Percentiles rank a stretch among this genome's conserved stretches.
Conservation (phyloP, 2,113 vertebrate species). For the Formicarius rufipectus region DNA sequence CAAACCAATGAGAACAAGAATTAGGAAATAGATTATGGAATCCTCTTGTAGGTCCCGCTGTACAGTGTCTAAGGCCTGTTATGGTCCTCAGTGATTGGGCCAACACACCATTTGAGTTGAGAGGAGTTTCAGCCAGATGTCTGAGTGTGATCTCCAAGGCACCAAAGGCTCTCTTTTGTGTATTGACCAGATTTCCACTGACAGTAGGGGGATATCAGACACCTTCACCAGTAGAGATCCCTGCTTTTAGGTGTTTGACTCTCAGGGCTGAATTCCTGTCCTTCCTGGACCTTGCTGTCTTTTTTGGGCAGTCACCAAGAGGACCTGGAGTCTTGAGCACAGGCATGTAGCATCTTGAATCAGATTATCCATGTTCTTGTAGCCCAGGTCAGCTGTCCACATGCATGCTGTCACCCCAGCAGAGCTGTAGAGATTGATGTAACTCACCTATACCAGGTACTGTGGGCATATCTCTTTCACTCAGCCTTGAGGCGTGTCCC, state of each 20-base stretch:
- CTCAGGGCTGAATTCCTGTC: not conserved
- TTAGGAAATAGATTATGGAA: not conserved
- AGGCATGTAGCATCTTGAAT: rapidly evolving
- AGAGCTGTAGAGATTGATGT: not conserved
- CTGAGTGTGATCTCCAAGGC: not conserved
- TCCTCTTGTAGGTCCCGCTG: not conserved
- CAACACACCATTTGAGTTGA: rapidly evolving
- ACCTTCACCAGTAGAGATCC: not conserved
- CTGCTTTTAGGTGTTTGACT: not conserved
- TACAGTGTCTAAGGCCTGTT: not conserved
- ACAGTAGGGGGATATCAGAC: not conserved
- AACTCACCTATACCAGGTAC: not conserved
- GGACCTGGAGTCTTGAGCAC: not conserved
- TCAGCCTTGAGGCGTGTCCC: not conserved
- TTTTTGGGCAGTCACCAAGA: not conserved
- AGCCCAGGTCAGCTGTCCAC: not conserved
- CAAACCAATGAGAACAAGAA: not conserved
- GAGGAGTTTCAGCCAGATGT: not conserved
- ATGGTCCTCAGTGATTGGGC: not conserved
- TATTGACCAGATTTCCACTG: not conserved
- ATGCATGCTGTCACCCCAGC: not conserved
- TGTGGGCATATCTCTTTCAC: not conserved
- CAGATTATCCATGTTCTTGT: not conserved
- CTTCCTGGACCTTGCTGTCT: not conserved
- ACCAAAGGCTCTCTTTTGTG: not conserved